phyloP scores from a whole-genome alignment of 2,113 vertebrate species.

The Peromyscus leucopus region DNA sequence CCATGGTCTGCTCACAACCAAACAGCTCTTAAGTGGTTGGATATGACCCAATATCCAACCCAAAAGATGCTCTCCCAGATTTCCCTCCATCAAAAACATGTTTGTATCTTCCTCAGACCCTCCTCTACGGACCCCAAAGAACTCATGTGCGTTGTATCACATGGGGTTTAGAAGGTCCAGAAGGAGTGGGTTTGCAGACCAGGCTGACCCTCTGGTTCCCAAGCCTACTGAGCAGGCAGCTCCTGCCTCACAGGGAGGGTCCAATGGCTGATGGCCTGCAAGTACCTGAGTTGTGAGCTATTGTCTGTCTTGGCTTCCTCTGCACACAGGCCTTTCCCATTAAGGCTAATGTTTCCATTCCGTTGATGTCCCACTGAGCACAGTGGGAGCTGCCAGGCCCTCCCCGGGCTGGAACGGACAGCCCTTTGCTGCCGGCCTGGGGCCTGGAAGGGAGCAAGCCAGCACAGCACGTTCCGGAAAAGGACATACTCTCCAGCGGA shows the following conservation, averaged over 20 bases:
- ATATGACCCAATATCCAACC: neutral
- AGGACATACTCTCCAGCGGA: neutral
- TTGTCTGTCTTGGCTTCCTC: neutral
- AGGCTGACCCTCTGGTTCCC: neutral
- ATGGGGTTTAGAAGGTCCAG: neutral
- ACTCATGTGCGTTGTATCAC: neutral
- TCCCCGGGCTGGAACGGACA: neutral
- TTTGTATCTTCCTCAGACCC: neutral
- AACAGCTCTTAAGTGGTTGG: neutral
- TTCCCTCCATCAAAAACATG: neutral
- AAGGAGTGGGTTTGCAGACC: neutral
- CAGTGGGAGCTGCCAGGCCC: neutral
- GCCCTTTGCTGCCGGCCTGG: neutral
- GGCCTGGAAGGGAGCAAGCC: neutral
- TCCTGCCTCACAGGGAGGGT: neutral
- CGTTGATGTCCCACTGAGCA: neutral
- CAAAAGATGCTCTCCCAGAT: neutral
- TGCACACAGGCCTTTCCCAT: conserved; percentile 19
- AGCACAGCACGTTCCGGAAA: neutral
- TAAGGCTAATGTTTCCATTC: neutral
- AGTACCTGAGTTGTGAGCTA: neutral
- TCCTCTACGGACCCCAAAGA: neutral
- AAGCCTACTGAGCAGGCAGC: neutral
- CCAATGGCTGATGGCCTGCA: neutral
- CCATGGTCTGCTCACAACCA: neutral